These are phyloP conservation scores for Urocynchramus pylzowi DNA, from an alignment of 2,113 vertebrate genomes.

Conservation along the genomic window DNA sequence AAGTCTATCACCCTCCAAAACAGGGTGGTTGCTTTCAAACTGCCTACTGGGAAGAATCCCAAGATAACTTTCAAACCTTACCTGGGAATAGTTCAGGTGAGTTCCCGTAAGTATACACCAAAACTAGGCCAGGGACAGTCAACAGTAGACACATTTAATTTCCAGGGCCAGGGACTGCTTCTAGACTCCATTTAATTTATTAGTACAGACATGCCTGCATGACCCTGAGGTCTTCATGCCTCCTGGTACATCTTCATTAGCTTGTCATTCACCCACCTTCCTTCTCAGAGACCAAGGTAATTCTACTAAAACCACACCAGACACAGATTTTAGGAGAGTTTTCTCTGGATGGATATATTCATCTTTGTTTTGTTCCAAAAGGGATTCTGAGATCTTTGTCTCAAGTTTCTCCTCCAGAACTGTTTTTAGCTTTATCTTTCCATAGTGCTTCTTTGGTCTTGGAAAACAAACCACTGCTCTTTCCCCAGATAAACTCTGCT, in stretches of 20 bases:
- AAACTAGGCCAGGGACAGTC: neutral
- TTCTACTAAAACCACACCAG: neutral
- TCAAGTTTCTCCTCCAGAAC: neutral
- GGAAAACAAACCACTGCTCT: neutral
- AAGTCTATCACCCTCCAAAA: neutral
- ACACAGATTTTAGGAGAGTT: neutral
- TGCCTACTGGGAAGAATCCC: neutral
- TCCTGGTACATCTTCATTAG: neutral
- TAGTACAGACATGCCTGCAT: neutral
- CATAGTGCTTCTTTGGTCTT: neutral
- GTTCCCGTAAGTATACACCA: neutral
- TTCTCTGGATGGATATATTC: neutral
- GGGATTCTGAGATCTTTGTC: neutral
- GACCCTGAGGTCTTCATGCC: neutral
- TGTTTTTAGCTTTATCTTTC: neutral
- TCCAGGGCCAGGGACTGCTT: neutral
- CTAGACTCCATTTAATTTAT: neutral
- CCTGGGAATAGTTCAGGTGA: conserved; percentile 4
- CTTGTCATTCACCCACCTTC: neutral
- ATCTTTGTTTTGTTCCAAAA: neutral
- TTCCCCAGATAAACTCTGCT: neutral
- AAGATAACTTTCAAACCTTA: neutral
- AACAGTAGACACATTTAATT: neutral
- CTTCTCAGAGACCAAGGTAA: neutral
- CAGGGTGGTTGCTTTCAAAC: neutral